Percentiles rank a stretch among this genome's conserved stretches.
These are phyloP conservation scores for Osmerus mordax DNA, from an alignment of 2,113 vertebrate species.

Conservation along the genomic window DNA sequence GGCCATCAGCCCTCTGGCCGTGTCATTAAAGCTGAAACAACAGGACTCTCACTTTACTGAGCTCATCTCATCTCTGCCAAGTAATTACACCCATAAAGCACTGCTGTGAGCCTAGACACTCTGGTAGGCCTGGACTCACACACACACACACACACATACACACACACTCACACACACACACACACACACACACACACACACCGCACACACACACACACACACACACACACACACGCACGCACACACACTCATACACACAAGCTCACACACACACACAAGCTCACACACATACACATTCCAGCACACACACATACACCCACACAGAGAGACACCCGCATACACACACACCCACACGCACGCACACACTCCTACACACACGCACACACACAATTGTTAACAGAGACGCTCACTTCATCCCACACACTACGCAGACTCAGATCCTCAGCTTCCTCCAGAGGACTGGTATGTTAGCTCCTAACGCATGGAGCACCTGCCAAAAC, in stretches of 20 bases:
- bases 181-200: no score
- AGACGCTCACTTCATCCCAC: neutral
- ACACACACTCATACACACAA: neutral
- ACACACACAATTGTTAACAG: no score
- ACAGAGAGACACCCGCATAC: slow-evolving; percentile 2
- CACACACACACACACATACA: no score
- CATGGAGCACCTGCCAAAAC: no score
- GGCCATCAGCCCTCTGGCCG: slow-evolving; percentile 10
- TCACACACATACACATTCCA: neutral
- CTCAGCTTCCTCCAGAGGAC: no score
- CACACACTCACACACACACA: no score
- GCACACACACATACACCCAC: slow-evolving; percentile 9
- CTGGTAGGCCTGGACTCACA: slow-evolving; percentile 15
- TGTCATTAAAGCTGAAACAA: slow-evolving; percentile 46
- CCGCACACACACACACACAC: neutral
- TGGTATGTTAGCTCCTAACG: no score
- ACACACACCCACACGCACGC: neutral
- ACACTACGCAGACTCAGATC: neutral
- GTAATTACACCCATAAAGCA: slow-evolving; percentile 53
- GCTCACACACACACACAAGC: no score
- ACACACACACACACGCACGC: neutral
- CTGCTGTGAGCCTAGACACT: slow-evolving; percentile 31
- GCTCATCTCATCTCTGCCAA: slow-evolving; percentile 37
- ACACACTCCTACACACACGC: neutral
- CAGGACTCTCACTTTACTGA: slow-evolving; percentile 35